phyloP scores from a whole-genome alignment of 2,888 invertebrate genomes.

The Apocheima hispidaria region DNA sequence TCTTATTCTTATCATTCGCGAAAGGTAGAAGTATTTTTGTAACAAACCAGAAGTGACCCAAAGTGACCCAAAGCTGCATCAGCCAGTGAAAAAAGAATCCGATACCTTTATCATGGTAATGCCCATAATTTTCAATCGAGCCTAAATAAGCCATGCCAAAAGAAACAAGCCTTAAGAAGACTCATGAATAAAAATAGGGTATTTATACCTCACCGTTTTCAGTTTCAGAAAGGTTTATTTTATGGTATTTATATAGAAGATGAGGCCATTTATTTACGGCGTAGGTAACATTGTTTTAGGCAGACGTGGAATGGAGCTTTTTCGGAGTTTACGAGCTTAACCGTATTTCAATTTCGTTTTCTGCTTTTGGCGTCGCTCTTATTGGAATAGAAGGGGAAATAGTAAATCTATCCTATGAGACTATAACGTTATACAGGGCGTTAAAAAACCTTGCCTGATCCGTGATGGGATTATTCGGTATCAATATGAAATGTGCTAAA shows the following conservation, averaged over 20 bases:
- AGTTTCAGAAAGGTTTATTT: constrained; percentile 51
- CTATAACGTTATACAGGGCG: constrained; percentile 10
- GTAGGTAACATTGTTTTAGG: constrained; percentile 48
- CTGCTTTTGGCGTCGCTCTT: constrained; percentile 27
- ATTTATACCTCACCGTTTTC: constrained; percentile 50
- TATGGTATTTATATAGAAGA: constrained; percentile 49
- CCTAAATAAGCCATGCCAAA: constrained; percentile 57
- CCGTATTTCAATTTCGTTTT: constrained; percentile 41
- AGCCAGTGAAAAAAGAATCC: constrained; percentile 20
- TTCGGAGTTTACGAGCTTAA: constrained; percentile 41
- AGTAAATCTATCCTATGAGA: constrained; percentile 23
- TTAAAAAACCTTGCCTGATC: neutral
- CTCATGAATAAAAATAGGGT: constrained; percentile 63
- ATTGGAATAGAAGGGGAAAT: constrained; percentile 25
- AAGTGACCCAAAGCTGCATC: constrained; percentile 39
- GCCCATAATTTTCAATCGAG: constrained; percentile 62
- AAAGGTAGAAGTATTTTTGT: too few relatives aligned
- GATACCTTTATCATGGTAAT: constrained; percentile 41
- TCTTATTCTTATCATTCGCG: too few relatives aligned
- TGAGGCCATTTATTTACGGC: constrained; percentile 50
- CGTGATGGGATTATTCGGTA: neutral
- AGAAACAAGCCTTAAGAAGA: constrained; percentile 55
- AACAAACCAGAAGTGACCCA: neutral
- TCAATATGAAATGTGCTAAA: too few relatives aligned
- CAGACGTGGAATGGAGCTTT: constrained; percentile 36